Evolutionary conservation across 1,140 invertebrate genomes (phyloP), one percentile per base, ranked within the genome.

Genomic region (Heliconius nattereri): DNA sequence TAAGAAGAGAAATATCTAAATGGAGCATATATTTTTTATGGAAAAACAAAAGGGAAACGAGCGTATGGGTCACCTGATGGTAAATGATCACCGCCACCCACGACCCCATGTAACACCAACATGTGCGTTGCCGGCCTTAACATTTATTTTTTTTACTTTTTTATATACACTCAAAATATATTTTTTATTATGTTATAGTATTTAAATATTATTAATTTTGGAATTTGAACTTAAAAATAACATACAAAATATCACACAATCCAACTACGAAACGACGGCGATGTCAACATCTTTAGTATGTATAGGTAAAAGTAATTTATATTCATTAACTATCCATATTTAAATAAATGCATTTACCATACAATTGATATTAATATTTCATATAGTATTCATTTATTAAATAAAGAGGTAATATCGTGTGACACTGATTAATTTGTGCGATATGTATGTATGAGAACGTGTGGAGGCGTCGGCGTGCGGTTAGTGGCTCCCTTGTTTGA

Each of bases 401-500:
- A 73, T 73, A 60, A 81, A 81, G 80, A 70, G 29, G 75, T 78
- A 66, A 45, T 60, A 74, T 71, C 32, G 75, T 49, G 16, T 75
- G 80, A 78, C 79, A 80, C 75, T 77, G 79, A 80, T 77, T 73
- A 76, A 80, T 80, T 57, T 73, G 78, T 74, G 78, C 73, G 79
- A 80, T 78, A 80, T 45, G 40, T 45, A 45, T 40, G 40, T 45
- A 45, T 45, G 40, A 13, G 40, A 45, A 45, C 66, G 57, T 52
- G 66, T 74, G 71, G 35, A 76, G 75, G 75, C 49, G 79, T 76
- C 54, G 75, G 52, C 37, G 60, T 76, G 54, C 32, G 70, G 72
- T 84, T 79, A 79, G 73, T 66, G 79, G 45, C 29, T 81, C 78
- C 80, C 80, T 85, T 78, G 80, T 79, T 78, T 79, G 78, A 81